Conservation (phyloP, 2,888 invertebrate species). For the Formica aserva region DNA sequence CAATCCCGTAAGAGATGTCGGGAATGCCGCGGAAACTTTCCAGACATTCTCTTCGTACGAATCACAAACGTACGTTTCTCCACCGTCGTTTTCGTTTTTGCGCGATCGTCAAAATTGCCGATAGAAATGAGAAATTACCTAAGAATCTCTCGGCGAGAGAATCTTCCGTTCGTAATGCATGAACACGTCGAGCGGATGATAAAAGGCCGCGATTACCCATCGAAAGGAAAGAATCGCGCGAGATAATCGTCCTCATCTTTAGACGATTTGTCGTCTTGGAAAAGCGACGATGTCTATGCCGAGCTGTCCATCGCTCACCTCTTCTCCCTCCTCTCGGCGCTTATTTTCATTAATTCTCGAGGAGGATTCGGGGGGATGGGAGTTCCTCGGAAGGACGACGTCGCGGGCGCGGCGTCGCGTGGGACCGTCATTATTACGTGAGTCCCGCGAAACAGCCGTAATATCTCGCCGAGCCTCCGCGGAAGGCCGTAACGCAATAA, state of each 20-base stretch:
- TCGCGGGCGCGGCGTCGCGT: conserved; percentile 66
- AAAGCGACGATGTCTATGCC: conserved; percentile 32
- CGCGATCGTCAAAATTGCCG: not conserved
- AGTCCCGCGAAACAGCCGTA: conserved; percentile 76
- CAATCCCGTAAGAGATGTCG: conserved; percentile 24
- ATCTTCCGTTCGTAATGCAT: not conserved
- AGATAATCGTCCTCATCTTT: not conserved
- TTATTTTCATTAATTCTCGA: conserved; percentile 66
- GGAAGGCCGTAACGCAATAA: conserved; percentile 83
- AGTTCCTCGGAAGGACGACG: conserved; percentile 55
- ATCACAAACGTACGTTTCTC: not conserved
- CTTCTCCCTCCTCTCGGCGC: conserved; percentile 24
- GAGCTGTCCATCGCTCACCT: not conserved
- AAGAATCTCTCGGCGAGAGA: conserved; percentile 12
- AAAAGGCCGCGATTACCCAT: not conserved
- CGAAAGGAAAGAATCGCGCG: not conserved
- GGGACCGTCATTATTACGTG: conserved; percentile 75
- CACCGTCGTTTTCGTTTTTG: conserved; percentile 16
- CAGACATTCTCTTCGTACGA: conserved; percentile 16
- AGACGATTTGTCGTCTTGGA: conserved; percentile 14
- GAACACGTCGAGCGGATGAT: not conserved
- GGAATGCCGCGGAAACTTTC: conserved; percentile 28
- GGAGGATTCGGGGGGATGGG: not conserved
- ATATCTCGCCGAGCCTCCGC: conserved; percentile 79
- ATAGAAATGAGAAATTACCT: conserved; percentile 39